phyloP scores from a whole-genome alignment of 2,888 invertebrate genomes.

The Noctua pronuba region DNA sequence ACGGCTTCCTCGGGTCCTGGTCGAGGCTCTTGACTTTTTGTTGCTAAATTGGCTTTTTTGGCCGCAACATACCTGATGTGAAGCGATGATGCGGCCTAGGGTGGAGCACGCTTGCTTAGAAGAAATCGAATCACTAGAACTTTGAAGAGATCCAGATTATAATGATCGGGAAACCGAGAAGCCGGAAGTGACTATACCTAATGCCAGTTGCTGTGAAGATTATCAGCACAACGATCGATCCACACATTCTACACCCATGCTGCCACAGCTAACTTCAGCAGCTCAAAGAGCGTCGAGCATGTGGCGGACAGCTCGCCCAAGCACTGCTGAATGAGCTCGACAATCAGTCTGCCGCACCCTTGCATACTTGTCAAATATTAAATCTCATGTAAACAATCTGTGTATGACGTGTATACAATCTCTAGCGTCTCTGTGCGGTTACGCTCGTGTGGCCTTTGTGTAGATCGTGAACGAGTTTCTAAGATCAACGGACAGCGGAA shows the following conservation, averaged over 20 bases:
- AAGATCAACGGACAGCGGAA: constrained; percentile 30
- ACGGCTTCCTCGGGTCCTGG: neutral
- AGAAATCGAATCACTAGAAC: neutral
- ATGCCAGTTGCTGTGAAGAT: neutral
- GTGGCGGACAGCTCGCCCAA: neutral
- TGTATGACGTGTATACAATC: neutral
- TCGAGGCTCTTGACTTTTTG: neutral
- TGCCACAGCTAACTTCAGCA: neutral
- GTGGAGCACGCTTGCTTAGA: neutral
- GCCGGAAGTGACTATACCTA: neutral
- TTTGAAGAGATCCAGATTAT: no score
- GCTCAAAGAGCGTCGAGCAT: neutral
- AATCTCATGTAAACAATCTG: neutral
- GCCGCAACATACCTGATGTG: neutral
- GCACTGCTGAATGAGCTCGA: neutral
- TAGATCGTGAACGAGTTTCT: constrained; percentile 32
- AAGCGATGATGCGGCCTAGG: neutral
- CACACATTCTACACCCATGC: neutral
- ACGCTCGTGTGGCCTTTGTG: constrained; percentile 42
- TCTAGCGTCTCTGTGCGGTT: constrained; percentile 7
- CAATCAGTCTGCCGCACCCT: neutral
- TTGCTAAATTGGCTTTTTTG: neutral
- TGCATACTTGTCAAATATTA: neutral
- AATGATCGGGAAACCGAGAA: neutral
- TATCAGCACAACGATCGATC: neutral